Evolutionary conservation across 2,888 invertebrate species (phyloP).

Genomic region (Melinaea marsaeus): DNA sequence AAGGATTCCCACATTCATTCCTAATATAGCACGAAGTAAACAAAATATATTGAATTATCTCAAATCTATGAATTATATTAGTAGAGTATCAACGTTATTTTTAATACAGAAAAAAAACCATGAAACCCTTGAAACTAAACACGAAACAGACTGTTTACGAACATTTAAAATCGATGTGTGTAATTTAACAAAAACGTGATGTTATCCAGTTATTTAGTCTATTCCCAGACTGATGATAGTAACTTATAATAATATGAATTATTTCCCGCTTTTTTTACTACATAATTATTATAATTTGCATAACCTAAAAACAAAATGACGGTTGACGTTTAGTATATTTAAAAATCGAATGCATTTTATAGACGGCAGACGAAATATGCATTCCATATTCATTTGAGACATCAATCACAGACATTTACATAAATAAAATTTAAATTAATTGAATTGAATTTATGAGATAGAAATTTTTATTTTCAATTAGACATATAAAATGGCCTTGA

Average conservation of each 20-base stretch:
- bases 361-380: not conserved
- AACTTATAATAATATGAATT: not conserved
- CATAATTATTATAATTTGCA: not conserved
- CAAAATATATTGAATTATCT: not conserved
- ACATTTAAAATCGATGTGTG: not conserved
- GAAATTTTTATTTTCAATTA: constrained; percentile 69
- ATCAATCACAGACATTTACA: constrained; percentile 15
- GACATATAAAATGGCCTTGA: constrained; percentile 66
- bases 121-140: not conserved
- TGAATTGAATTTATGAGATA: constrained; percentile 36
- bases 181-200: constrained; percentile 2
- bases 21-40: not conserved
- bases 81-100: not conserved
- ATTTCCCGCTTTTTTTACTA: not conserved
- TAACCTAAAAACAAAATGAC: not conserved
- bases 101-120: not conserved
- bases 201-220: constrained; percentile 14
- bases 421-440: constrained; percentile 25
- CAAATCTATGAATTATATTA: not conserved
- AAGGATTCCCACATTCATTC: not conserved
- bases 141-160: not conserved
- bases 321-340: too few relatives aligned
- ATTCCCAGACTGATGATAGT: constrained; percentile 10
- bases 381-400: constrained; percentile 1
- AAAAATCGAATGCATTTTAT: too few relatives aligned